Percentiles rank a stretch among this genome's conserved stretches.
These are phyloP conservation scores for Heliconius eleuchia DNA, from an alignment of 1,140 invertebrate genomes.

Conservation along the genomic window DNA sequence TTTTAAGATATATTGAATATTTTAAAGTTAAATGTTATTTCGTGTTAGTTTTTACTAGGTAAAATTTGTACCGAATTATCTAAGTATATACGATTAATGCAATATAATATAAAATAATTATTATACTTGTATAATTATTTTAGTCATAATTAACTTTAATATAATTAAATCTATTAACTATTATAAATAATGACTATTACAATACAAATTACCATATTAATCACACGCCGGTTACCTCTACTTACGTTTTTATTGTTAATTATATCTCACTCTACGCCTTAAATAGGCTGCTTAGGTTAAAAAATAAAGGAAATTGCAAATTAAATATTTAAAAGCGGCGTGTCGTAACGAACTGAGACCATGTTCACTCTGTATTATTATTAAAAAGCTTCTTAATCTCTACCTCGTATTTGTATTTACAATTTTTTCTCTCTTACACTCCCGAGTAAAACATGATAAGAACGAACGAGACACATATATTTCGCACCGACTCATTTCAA, in stretches of 20 bases:
- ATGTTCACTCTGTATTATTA: constrained; percentile 77
- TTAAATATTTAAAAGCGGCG: constrained; percentile 78
- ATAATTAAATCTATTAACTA: constrained; percentile 21
- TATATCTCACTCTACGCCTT: constrained; percentile 58
- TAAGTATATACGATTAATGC: too few species aligned
- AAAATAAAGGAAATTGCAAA: constrained; percentile 75
- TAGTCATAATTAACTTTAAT: not conserved
- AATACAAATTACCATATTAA: constrained; percentile 29
- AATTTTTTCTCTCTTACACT: constrained; percentile 50
- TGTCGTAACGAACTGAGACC: constrained; percentile 70
- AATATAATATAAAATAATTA: not conserved
- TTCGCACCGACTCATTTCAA: constrained; percentile 22
- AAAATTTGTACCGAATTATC: not conserved
- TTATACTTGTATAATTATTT: constrained; percentile 4
- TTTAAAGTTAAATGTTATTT: too few species aligned
- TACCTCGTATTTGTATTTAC: constrained; percentile 34
- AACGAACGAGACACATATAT: constrained; percentile 50
- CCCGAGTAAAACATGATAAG: constrained; percentile 46
- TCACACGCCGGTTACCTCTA: constrained; percentile 34
- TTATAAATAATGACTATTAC: constrained; percentile 26
- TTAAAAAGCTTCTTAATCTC: constrained; percentile 75
- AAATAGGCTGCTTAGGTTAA: constrained; percentile 50
- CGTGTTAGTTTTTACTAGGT: not conserved
- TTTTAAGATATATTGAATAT: too few species aligned
- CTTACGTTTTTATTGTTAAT: constrained; percentile 47